phyloP scores from a whole-genome alignment of 2,888 invertebrate genomes.

The Pristionchus japonicus region DNA sequence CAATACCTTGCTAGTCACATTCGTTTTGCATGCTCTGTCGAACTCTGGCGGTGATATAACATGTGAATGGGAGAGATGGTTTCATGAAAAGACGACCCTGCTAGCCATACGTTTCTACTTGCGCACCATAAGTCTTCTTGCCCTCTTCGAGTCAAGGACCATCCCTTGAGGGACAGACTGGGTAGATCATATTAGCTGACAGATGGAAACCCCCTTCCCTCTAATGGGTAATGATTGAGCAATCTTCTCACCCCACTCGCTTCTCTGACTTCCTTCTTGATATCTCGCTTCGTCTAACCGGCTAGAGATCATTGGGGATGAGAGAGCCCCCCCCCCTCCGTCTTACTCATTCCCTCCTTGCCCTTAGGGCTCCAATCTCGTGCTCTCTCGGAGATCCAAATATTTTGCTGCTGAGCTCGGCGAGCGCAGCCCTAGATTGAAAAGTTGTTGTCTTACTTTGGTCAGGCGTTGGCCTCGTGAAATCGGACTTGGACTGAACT shows the following conservation, averaged over 20 bases:
- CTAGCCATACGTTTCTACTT: background rate
- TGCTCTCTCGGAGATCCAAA: background rate
- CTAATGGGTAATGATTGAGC: slow-evolving; percentile 39
- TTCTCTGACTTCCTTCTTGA: no score
- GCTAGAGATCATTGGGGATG: no score
- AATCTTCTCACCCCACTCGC: slow-evolving; percentile 11
- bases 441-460: background rate
- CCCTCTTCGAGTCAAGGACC: slow-evolving; percentile 6
- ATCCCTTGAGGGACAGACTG: background rate
- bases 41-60: no score
- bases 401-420: background rate
- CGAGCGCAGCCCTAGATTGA: background rate
- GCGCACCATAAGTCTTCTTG: background rate
- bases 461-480: background rate
- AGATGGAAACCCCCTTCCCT: slow-evolving; percentile 21
- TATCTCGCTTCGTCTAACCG: no score
- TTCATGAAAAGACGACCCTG: background rate
- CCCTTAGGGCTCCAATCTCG: slow-evolving; percentile 21
- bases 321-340: background rate
- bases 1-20: background rate
- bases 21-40: background rate
- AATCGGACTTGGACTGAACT: background rate
- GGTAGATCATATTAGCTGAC: slow-evolving; percentile 34
- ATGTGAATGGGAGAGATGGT: no score
- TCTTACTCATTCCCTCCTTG: background rate